Percentiles rank a stretch among this genome's conserved stretches.
Conservation (phyloP, 2,113 vertebrate genomes). For the Mystacornis crossleyi region DNA sequence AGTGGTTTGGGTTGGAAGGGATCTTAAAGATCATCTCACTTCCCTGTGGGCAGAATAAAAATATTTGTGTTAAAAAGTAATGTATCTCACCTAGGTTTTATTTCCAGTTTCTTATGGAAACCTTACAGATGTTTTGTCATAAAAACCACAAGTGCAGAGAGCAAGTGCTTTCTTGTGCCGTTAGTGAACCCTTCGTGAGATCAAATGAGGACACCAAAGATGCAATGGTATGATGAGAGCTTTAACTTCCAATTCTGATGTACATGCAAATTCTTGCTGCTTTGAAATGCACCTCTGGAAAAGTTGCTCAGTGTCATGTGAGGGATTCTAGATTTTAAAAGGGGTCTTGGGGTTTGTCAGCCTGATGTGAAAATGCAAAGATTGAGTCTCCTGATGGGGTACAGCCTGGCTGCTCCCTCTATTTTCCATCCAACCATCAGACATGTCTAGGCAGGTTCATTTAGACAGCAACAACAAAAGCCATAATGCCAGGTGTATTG, state of each 20-base stretch:
- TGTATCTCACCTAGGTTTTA: not conserved
- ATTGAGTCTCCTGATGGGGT: not conserved
- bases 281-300: not conserved
- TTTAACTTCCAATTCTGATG: not conserved
- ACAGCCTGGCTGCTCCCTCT: not conserved
- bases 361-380: not conserved
- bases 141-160: not conserved
- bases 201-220: not conserved
- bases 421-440: not conserved
- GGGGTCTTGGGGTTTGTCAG: not conserved
- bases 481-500: fast-evolving
- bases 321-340: not conserved
- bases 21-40: not conserved
- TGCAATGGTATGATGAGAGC: not conserved
- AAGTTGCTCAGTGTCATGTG: not conserved
- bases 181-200: not conserved
- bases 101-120: not conserved
- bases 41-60: not conserved
- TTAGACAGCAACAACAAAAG: not conserved
- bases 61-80: not conserved
- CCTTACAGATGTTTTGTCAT: not conserved
- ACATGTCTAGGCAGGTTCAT: not conserved
- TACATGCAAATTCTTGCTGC: not conserved
- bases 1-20: not conserved
- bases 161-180: not conserved